A percentile compares a stretch with the other conserved stretches of the same genome.
These are phyloP conservation scores for Sinopyrophorus schimmeli DNA, from an alignment of 2,888 invertebrate genomes.

Conservation along the genomic window DNA sequence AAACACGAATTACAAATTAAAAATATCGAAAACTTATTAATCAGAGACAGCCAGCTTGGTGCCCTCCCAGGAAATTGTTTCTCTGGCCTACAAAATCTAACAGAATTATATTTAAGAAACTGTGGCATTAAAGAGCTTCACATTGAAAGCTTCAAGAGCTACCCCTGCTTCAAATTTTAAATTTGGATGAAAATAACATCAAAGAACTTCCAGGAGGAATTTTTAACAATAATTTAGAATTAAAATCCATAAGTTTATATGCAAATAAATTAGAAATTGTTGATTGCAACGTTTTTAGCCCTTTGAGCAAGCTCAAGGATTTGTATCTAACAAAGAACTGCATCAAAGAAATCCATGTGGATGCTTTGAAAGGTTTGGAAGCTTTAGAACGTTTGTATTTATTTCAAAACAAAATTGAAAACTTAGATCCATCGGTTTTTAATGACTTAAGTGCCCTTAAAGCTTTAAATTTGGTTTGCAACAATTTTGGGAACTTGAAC, in stretches of 20 bases:
- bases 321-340: conserved; percentile 14
- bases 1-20: not conserved
- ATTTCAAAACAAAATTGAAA: conserved; percentile 13
- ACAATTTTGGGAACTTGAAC: conserved; percentile 5
- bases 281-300: conserved; percentile 3
- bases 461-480: conserved; percentile 5
- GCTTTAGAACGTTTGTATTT: conserved; percentile 5
- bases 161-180: too few relatives aligned
- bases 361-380: conserved; percentile 6
- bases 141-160: too few relatives aligned
- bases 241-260: conserved; percentile 5
- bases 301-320: not conserved
- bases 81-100: conserved; percentile 2
- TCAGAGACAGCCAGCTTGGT: conserved; percentile 7
- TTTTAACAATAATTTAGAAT: conserved; percentile 6
- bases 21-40: not conserved
- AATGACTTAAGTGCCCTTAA: conserved; percentile 3
- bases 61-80: conserved; percentile 1
- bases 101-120: conserved; percentile 1
- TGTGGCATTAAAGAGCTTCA: too few relatives aligned
- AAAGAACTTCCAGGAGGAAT: not conserved
- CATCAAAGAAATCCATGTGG: conserved; percentile 2
- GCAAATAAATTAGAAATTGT: conserved; percentile 10
- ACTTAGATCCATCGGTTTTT: conserved; percentile 4
- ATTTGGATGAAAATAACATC: conserved; percentile 6